phyloP scores from a whole-genome alignment of 2,113 vertebrate species.

The Cyprinodon variegatus region DNA sequence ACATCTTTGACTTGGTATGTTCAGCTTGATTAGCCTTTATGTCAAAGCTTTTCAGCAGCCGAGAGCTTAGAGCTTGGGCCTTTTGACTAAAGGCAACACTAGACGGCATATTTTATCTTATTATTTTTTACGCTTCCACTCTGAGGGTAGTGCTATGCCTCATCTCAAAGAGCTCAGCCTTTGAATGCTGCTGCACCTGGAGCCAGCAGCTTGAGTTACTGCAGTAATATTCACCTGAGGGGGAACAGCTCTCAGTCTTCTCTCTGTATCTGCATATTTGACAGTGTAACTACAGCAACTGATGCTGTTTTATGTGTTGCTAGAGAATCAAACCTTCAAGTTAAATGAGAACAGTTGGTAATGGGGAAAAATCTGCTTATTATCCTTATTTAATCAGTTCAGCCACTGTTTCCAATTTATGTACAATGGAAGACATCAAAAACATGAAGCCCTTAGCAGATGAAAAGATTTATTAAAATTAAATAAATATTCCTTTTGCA shows the following conservation, averaged over 20 bases:
- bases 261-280: too few relatives aligned
- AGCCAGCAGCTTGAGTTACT: neutral
- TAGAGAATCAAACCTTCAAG: neutral
- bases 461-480: too few relatives aligned
- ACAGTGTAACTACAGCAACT: too few relatives aligned
- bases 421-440: too few relatives aligned
- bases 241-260: too few relatives aligned
- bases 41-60: neutral
- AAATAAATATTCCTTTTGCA: too few relatives aligned
- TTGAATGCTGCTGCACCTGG: neutral
- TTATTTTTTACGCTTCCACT: neutral
- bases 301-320: too few relatives aligned
- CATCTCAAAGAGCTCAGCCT: neutral
- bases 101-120: constrained; percentile 3
- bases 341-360: neutral
- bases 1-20: neutral
- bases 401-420: too few relatives aligned
- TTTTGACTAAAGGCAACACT: constrained; percentile 3
- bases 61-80: neutral
- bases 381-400: neutral
- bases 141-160: neutral
- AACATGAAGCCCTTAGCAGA: too few relatives aligned
- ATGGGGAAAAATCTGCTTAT: too few relatives aligned
- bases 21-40: neutral
- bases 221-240: neutral